Base-by-base conservation (phyloP, 2,888 invertebrate genomes). In the Pachydiplax longipennis region DNA sequence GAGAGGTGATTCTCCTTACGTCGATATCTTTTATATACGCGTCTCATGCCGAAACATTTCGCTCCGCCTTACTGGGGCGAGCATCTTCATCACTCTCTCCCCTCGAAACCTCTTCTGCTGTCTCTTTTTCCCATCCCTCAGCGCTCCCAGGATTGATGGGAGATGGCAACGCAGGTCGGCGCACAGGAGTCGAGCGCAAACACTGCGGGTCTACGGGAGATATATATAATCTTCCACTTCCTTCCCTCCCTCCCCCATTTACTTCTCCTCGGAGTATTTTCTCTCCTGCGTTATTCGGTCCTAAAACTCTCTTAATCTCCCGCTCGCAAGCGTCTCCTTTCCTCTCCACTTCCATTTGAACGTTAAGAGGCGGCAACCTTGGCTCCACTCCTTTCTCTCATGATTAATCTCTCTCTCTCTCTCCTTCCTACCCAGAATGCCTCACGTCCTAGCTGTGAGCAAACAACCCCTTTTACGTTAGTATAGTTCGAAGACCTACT, bases 291-390 rank as follows among this genome's bases (percentile, higher is more conserved):
- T 87, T 87, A 37, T 37, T 37, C 87, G 37, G 35, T 35, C 35
- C 87, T 87, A 87, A 87, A 87, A 87, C 87, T 87, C 87, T 87
- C 87, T 87, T 87, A 87, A 87, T 87, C 87, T 87, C 87, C 87
- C 61, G 61, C 87, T 61, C 58, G 61, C 87, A 53, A 58, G 87
- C 83, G 8, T 83, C 83, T 83, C 83, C 53, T 83, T 83, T 83
- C 35, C 58, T 83, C 83, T 13, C 53, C 15, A 31, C 83, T 87
- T 87, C 87, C 87, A 87, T 87, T 87, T 61, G 61, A 87, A 65
- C 87, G 40, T 37, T 65, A 83, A 83, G 87, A 40, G 87, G 87
- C 61, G 61, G 65, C 37, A 58, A 87, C 87, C 87, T 87, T 65
- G 61, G 37, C 87, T 87, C n/a, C 82, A 31, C 53, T 87, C 61